Percentiles rank a stretch among this genome's conserved stretches.
Evolutionary conservation across 2,888 invertebrate genomes (phyloP).

Genomic region (Drosophila neonasuta): DNA sequence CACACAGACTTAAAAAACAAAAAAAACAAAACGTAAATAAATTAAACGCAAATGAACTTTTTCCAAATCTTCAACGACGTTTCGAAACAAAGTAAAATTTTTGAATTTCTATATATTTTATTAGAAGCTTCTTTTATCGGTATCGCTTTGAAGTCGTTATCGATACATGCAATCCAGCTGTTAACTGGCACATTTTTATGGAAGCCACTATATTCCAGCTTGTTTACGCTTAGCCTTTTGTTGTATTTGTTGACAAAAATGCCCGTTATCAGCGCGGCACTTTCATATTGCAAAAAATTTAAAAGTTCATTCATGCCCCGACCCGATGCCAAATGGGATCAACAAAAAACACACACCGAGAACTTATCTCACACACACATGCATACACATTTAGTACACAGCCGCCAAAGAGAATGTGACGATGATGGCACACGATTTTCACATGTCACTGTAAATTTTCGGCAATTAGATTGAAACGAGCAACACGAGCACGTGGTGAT

Average conservation of each 20-base stretch:
- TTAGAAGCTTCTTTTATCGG: background rate
- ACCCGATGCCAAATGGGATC: slow-evolving; percentile 32
- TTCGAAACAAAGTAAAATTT: background rate
- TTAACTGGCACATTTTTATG: slow-evolving; percentile 1
- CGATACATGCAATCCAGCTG: background rate
- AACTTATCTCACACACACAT: slow-evolving; percentile 21
- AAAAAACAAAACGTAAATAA: too few species aligned
- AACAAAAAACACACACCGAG: slow-evolving; percentile 26
- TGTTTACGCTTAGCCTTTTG: slow-evolving; percentile 43
- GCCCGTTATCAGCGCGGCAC: slow-evolving; percentile 50
- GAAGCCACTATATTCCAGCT: slow-evolving; percentile 35
- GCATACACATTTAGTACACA: slow-evolving; percentile 7
- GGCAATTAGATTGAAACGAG: slow-evolving; percentile 48
- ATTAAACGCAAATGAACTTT: too few species aligned
- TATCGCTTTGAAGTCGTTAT: background rate
- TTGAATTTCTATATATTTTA: background rate
- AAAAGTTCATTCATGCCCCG: slow-evolving; percentile 36
- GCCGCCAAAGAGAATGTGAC: background rate
- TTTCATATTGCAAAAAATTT: slow-evolving; percentile 24
- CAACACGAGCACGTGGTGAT: slow-evolving; percentile 53
- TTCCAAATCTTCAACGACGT: too few species aligned
- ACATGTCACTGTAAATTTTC: slow-evolving; percentile 57
- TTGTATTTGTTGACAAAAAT: slow-evolving; percentile 43
- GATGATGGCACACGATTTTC: slow-evolving; percentile 55
- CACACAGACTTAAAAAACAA: background rate